Evolutionary conservation across 2,113 vertebrate genomes (phyloP), one percentile per base, ranked within the genome.

Genomic region (Speoplatyrhinus poulsoni): DNA sequence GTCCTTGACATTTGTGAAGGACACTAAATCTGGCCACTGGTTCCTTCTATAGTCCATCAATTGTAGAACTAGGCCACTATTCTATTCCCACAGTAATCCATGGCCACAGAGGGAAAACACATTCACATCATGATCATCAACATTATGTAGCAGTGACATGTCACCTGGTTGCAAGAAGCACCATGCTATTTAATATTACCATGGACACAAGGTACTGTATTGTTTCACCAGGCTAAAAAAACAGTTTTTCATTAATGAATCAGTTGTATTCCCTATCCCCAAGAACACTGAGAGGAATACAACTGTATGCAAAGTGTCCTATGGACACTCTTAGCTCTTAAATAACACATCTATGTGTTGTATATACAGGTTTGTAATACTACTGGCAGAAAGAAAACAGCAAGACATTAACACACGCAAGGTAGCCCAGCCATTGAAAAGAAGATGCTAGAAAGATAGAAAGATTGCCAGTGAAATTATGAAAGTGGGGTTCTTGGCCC

Each of bases 31-130:
- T 86, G 59, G 69, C 79, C 69, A 63, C 68, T 67, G 76, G 26
- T 76, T 79, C 76, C 76, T 76, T 26, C 70, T 67, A 63, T 73
- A 76, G 80, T 82, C 85, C 77, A 63, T 60, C 60, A 69, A 67
- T 83, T 83, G 84, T 89, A 80, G 84, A 91, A 88, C 73, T 85
- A 74, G 88, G 87, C 74, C 87, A 87, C 56, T 63, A 72, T 67
- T 78, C 68, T 78, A 70, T 69, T 70, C 83, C 49, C 75, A 74
- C 53, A 56, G 16, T 2, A 17, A 36, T 17, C 46, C 33, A 41
- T 59, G 3, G 13, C 63, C 12, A 57, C 17, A 47, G 46, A 64
- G 47, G 49, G 60, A 56, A n/a, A 3, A 50, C 9, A 49, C 56
- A 86, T 41, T 41, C 3, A 6, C 36, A 41, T 41, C 7, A 41